Conservation (phyloP, 2,888 invertebrate species). For the Hemithea aestivaria region DNA sequence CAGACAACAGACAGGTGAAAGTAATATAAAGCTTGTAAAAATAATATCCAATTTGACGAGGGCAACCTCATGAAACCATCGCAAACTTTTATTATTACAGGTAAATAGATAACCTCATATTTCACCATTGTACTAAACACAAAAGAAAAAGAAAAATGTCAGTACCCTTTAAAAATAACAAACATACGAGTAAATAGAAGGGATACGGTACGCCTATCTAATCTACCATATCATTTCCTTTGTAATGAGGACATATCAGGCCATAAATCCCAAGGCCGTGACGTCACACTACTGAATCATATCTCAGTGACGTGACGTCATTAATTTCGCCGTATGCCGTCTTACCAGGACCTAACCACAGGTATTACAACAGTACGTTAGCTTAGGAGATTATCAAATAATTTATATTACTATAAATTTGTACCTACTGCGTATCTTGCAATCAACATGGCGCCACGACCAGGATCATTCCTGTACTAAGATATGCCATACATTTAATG, state of each 20-base stretch:
- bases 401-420: neutral
- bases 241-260: constrained; percentile 41
- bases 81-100: no score
- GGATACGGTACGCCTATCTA: constrained; percentile 21
- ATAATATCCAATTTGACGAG: no score
- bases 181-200: constrained; percentile 3
- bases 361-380: constrained; percentile 10
- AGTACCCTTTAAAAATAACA: constrained; percentile 19
- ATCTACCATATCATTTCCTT: constrained; percentile 34
- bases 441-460: no score
- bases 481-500: no score
- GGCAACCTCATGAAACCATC: no score
- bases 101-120: neutral
- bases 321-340: constrained; percentile 45
- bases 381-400: neutral
- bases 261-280: constrained; percentile 37
- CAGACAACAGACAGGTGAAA: no score
- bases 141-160: constrained; percentile 17
- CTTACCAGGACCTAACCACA: constrained; percentile 28
- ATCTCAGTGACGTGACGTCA: constrained; percentile 52
- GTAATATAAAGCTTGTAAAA: no score
- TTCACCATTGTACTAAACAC: constrained; percentile 8
- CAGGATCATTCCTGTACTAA: no score
- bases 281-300: constrained; percentile 45
- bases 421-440: no score